A percentile compares a stretch with the other conserved stretches of the same genome.
These are phyloP conservation scores for Chaetogeoica ovagalla DNA, from an alignment of 2,888 invertebrate species.

Conservation along the genomic window DNA sequence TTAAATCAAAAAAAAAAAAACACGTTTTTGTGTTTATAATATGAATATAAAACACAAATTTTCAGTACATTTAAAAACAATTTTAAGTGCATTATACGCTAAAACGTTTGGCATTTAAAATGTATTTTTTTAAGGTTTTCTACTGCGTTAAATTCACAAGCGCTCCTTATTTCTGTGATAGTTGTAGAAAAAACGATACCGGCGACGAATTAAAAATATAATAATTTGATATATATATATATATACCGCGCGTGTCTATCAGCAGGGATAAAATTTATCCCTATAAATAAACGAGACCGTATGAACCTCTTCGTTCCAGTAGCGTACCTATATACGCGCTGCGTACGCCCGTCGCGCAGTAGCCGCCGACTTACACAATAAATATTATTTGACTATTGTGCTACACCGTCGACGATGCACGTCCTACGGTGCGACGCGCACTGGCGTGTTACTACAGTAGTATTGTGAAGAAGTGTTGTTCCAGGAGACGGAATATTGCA, in stretches of 20 bases:
- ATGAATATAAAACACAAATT: too few relatives aligned
- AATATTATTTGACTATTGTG: not conserved
- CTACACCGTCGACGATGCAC: not conserved
- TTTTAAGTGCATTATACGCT: too few relatives aligned
- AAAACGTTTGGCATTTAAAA: too few relatives aligned
- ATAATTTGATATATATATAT: not conserved
- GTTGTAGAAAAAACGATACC: too few relatives aligned
- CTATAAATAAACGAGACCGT: slow-evolving; percentile 32
- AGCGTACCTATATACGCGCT: not conserved
- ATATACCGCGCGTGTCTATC: not conserved
- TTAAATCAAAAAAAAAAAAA: too few relatives aligned
- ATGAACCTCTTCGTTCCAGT: slow-evolving; percentile 13
- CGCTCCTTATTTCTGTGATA: too few relatives aligned
- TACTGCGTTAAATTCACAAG: too few relatives aligned
- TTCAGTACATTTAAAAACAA: too few relatives aligned
- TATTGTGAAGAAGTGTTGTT: slow-evolving; percentile 26
- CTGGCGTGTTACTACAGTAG: too few relatives aligned
- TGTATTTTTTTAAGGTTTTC: too few relatives aligned
- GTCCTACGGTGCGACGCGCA: not conserved
- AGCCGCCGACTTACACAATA: not conserved
- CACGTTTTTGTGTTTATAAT: too few relatives aligned
- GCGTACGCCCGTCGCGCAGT: slow-evolving; percentile 7
- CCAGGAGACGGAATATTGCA: slow-evolving; percentile 34
- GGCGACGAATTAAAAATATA: too few relatives aligned
- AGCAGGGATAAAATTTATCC: not conserved